Conservation (phyloP, 2,797 vertebrate genomes). For the Pipistrellus pygmaeus region DNA sequence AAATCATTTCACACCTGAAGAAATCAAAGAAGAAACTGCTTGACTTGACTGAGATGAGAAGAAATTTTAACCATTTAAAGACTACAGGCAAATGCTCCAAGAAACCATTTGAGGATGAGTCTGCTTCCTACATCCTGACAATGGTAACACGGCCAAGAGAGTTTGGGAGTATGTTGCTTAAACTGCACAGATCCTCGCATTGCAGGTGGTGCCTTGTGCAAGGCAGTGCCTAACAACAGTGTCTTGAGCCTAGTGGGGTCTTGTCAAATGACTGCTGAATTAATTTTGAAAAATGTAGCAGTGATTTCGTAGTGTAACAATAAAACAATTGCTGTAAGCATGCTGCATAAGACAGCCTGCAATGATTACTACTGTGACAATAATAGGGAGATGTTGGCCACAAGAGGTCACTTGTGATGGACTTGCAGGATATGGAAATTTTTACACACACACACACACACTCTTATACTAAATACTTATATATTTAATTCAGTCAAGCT, state of each 20-base stretch:
- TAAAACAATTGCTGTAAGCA: not conserved
- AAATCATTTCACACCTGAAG: slow-evolving; percentile 49
- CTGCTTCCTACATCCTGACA: not conserved
- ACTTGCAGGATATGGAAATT: not conserved
- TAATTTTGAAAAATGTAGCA: not conserved
- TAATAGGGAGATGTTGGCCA: not conserved
- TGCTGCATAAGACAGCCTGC: not conserved
- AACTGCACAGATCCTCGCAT: too few relatives aligned
- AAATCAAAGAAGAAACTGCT: slow-evolving; percentile 51
- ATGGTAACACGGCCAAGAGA: not conserved
- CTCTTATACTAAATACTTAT: not conserved
- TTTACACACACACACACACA: not conserved
- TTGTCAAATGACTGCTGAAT: not conserved
- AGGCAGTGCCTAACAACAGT: not conserved
- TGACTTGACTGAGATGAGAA: not conserved
- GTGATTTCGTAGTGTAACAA: not conserved
- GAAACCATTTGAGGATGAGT: not conserved
- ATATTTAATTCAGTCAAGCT: not conserved
- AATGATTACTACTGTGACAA: not conserved
- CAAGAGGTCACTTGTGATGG: not conserved
- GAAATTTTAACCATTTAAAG: slow-evolving; percentile 44
- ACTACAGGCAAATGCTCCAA: slow-evolving; percentile 33
- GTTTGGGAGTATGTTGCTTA: not conserved
- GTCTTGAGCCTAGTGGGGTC: not conserved
- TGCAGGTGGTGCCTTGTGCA: not conserved